Evolutionary conservation across 2,113 vertebrate species (phyloP).

Genomic region (Bubo scandiacus): DNA sequence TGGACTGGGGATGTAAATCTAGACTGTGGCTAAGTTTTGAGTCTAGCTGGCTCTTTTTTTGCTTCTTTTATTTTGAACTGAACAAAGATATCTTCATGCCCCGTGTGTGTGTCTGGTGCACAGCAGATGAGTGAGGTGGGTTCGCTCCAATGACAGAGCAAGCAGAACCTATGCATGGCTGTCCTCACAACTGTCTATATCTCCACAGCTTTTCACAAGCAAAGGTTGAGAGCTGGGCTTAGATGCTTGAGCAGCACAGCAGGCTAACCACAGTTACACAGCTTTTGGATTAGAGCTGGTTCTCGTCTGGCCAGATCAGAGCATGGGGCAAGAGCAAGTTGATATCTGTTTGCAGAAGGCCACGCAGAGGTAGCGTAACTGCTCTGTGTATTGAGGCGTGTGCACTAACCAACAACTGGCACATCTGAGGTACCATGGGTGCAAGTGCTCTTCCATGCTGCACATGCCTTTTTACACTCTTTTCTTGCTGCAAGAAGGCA

Average conservation of each 20-base stretch:
- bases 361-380: background rate
- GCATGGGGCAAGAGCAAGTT: background rate
- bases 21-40: constrained; percentile 16
- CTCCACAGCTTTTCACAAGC: background rate
- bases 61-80: background rate
- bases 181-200: background rate
- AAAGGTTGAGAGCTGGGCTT: background rate
- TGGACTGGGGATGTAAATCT: constrained; percentile 17
- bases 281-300: background rate
- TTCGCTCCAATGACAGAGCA: background rate
- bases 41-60: background rate
- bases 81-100: background rate
- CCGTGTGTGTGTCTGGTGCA: background rate
- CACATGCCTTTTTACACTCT: background rate
- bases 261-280: constrained; percentile 16
- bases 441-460: background rate
- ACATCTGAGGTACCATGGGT: background rate
- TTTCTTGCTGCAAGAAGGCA: background rate
- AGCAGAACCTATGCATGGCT: background rate
- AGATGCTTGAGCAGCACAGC: background rate
- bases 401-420: background rate
- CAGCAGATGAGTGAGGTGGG: background rate
- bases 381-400: background rate
- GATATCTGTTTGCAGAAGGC: background rate
- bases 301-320: background rate